Base-by-base conservation (phyloP, 2,888 invertebrate genomes). In the Apodemia duryi region DNA sequence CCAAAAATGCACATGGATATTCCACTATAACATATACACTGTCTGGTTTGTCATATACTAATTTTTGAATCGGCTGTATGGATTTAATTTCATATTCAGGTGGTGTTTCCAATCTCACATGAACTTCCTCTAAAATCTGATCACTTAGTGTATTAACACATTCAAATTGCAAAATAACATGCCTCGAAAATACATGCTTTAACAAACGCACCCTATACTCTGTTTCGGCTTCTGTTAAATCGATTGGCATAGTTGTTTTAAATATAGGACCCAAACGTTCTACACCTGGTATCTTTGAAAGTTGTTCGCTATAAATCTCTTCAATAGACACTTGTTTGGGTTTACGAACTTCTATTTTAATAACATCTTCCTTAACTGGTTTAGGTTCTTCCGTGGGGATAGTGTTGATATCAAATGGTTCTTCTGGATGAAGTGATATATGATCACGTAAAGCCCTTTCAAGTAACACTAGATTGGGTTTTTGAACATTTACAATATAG, bases 181-280 rank as follows among this genome's bases (percentile, higher is more conserved):
- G 97, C 61, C 96, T 93, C 0, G 94, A 93, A 82, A 96, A 99
- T 60, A 97, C 95, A 79, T 99, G 99, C 79, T 99, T 99, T 65
- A 98, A 93, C 80, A 99, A 96, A 68, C 96, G 94, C 7, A 99
- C 98, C 61, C 88, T 77, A 84, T 99, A 99, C 84, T 99, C 99
- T 0, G 99, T 99, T 91, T 99, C 99, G 0, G 98, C 96, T 90
- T 99, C 99, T 0, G 99, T 99, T 65, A 99, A 93, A 77, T 98
- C 98, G 11, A 97, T 93, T 0, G 97, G 95, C 29, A 94, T 87
- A 1, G 97, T 96, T 0, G 97, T 97, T 81, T 97, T 97, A 90
- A 99, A 98, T 0, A 98, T 93, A 0, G 97, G 94, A 0, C 98
- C 95, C 38, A 99, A 92, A 65, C 96, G 94, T 66, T 98, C 97